Base-by-base conservation (phyloP, 2,888 invertebrate genomes). In the Dicyrtoma fusca region DNA sequence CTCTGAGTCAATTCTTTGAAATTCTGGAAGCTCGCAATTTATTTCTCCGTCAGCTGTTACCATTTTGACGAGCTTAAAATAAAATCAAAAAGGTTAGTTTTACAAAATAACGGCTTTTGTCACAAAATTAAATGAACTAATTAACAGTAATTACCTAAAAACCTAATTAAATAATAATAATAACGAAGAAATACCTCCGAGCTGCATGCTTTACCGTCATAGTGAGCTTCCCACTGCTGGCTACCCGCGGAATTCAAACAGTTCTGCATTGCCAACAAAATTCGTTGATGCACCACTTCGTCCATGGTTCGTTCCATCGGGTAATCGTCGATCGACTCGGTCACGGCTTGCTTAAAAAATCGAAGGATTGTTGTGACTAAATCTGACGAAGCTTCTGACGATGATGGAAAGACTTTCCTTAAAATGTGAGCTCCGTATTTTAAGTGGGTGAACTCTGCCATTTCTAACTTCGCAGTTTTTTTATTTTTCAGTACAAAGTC, bases 261-360 rank as follows among this genome's bases (percentile, higher is more conserved):
- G 0, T 14, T 17, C 8, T 61, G 19, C 0, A 61, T 42, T 6
- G 61, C 11, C 17, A 42, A 1, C n/a, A 61, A 42, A 19, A 61
- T 61, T 11, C 42, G 14, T 0, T 21, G 42, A 42, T 44, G 17
- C 21, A 17, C n/a, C 17, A 44, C 42, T 6, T 61, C 42, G 21
- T 61, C 61, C 3, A 61, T 17, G 1, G 44, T 42, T 44, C 44
- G 34, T 44, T 61, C 61, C 44, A 61, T 23, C 1, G 61, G 61
- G 8, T n/a, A 42, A 17, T 61, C 44, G 11, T 44, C 44, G 10
- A 61, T 42, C 11, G 61, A 61, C 61, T 61, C 61, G 21, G 34
- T 61, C n/a, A 61, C 61, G 2, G 44, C 19, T 1, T 61, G 44
- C 1, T 44, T n/a, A 19, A 61, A 61, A 6, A 61, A 61, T 42